Base-by-base conservation (phyloP, 2,888 invertebrate species). In the Leptothorax acervorum region DNA sequence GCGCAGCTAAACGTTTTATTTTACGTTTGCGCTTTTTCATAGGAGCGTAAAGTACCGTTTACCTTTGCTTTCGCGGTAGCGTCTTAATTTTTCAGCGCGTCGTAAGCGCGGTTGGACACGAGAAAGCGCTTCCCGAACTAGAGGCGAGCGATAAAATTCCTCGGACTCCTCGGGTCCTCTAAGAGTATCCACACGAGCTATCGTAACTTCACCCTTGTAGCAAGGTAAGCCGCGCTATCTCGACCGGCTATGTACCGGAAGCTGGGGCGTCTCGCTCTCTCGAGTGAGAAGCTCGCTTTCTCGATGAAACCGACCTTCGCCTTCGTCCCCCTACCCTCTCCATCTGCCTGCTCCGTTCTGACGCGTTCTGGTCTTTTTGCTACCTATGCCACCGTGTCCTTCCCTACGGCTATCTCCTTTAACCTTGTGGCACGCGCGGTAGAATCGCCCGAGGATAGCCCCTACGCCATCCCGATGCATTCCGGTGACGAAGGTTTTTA, bases 341-440 rank as follows among this genome's bases (percentile, higher is more conserved):
- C 57, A 45, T 51, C 62, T 39, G 55, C 66, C 70, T 53, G 71
- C 78, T 63, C 48, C 15, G 4, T 15, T 35, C 66, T 23, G n/a
- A 63, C 18, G 31, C 23, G 70, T 48, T 51, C 48, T 68, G 68
- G 57, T 79, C 71, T 63, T 57, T 78, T 73, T 75, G 39, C 75
- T 66, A 53, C 45, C 81, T 51, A 60, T 31, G 51, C 71, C 23
- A 68, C 53, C 63, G 53, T 53, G 48, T 82, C 71, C 73, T 73
- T 73, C 66, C 71, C 83, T 57, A 76, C 66, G 73, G 73, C 78
- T 70, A 68, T 71, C 71, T 74, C 63, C 57, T 83, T 78, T 83
- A 85, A 85, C 71, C 71, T 83, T 31, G 83, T 73, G 71, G 73
- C 85, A 85, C 83, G 78, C 83, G 85, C 68, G 63, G 42, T 76